Evolutionary conservation across 1,140 invertebrate species (phyloP), one percentile per base, ranked within the genome.

Genomic region (Drosophila auraria): DNA sequence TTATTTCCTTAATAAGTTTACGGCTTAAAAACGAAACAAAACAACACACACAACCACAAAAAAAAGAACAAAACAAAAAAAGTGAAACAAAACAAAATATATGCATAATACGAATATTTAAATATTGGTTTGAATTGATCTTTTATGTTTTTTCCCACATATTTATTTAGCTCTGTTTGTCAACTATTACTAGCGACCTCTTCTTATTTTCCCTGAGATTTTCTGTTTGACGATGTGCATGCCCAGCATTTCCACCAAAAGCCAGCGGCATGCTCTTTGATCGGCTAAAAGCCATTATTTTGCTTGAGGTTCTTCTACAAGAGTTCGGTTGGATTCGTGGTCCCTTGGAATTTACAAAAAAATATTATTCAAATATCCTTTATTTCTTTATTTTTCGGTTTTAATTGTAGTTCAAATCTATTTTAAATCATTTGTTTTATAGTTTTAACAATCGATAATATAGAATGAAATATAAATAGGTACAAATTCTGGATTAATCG

Each of bases 1-100:
- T 74, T 63, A 91, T 78, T 91, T 90, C 87, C 87, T 91, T 90
- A 87, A 91, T 91, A 91, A 83, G 76, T 76, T 87, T 80, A 75
- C 83, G 79, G 68, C 66, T 77, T 76, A 76, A 66, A 68, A 33
- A 56, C 27, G 14, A 63, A 74, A 77, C 51, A 33, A 60, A 63
- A 63, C 59, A 69, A 80, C 45, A 57, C 53, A 68, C 42, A 78
- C 50, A 66, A 74, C 42, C 58, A 71, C 71, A 80, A 78, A 8
- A 49, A n/a, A 73, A 30, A 8, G 45, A 42, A 80, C 70, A n/a
- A 73, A 72, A 54, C 36, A 38, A 14, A 74, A 25, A 38, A 14
- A 74, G 20, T 51, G 59, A 42, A 64, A 74, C 62, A 69, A 80
- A 76, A 72, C 76, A 75, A 87, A 73, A 87, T 72, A 83, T 87